These are phyloP conservation scores for Pseudochromis fuscus DNA, from an alignment of 2,797 vertebrate species.

Conservation along the genomic window DNA sequence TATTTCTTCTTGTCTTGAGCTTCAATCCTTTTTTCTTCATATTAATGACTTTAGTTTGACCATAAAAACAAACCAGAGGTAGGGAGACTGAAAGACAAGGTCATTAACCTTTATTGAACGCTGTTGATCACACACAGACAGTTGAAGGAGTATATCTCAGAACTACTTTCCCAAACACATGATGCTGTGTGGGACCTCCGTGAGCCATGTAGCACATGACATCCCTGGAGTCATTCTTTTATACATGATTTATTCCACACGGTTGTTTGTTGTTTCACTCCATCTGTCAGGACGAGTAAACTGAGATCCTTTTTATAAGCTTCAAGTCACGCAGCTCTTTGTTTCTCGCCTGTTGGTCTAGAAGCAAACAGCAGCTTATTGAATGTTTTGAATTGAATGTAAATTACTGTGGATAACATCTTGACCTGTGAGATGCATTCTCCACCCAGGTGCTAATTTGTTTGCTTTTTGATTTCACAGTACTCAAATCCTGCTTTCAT, in stretches of 20 bases:
- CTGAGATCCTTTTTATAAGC: background rate
- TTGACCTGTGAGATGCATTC: constrained; percentile 4
- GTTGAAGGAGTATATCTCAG: background rate
- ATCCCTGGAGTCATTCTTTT: background rate
- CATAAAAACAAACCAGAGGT: too few species aligned
- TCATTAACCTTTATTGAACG: too few species aligned
- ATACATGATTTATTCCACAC: background rate
- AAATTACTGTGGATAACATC: constrained; percentile 1
- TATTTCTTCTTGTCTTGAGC: background rate
- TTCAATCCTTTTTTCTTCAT: background rate
- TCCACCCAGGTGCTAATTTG: background rate
- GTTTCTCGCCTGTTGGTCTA: background rate
- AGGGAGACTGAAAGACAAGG: background rate
- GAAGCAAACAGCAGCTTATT: background rate
- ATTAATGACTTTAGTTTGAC: background rate
- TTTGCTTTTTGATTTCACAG: background rate
- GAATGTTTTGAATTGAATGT: background rate
- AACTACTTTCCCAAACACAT: too few species aligned
- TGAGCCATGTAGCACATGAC: background rate
- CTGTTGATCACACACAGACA: too few species aligned
- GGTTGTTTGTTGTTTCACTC: background rate
- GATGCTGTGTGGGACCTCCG: too few species aligned
- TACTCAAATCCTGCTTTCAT: background rate
- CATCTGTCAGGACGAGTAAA: background rate
- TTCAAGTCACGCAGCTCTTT: background rate